These are phyloP conservation scores for Rhineura floridana DNA, from an alignment of 2,113 vertebrate genomes.

Conservation along the genomic window DNA sequence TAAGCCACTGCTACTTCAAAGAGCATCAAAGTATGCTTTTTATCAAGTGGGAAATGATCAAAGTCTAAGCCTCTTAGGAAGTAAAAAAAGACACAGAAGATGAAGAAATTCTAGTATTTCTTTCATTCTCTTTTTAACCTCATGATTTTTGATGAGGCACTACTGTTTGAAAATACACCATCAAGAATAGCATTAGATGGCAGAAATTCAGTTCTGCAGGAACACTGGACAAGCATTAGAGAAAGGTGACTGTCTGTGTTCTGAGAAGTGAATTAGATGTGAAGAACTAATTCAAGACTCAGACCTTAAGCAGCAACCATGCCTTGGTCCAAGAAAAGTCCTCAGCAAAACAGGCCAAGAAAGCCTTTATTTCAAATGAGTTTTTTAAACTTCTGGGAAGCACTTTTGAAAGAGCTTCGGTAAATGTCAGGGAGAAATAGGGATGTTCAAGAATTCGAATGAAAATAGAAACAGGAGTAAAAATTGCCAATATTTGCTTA, in stretches of 20 bases:
- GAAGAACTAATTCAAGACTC: not conserved
- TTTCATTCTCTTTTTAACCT: conserved; percentile 57
- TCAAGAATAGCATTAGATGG: conserved; percentile 36
- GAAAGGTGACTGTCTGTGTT: not conserved
- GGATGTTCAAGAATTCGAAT: too few species aligned
- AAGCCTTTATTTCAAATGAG: not conserved
- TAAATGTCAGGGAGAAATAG: not conserved
- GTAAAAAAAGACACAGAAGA: conserved; percentile 27
- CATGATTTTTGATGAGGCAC: conserved; percentile 72
- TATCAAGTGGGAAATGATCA: conserved; percentile 72
- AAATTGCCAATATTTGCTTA: too few species aligned
- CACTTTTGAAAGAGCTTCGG: not conserved
- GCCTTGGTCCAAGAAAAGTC: not conserved
- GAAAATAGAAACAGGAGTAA: too few species aligned
- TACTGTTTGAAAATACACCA: conserved; percentile 55
- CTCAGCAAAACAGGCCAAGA: not conserved
- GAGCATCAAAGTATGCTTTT: conserved; percentile 63
- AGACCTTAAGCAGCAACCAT: not conserved
- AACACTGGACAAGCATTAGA: conserved; percentile 20
- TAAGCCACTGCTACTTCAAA: conserved; percentile 66
- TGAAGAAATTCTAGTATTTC: conserved; percentile 51
- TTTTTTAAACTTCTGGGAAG: not conserved
- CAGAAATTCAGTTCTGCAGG: conserved; percentile 36
- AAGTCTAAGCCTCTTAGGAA: conserved; percentile 61
- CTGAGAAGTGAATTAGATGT: not conserved